Percentiles rank a stretch among this genome's conserved stretches.
These are phyloP conservation scores for Ricordea florida DNA, from an alignment of 92 coral and sea anemone genomes.

Conservation along the genomic window DNA sequence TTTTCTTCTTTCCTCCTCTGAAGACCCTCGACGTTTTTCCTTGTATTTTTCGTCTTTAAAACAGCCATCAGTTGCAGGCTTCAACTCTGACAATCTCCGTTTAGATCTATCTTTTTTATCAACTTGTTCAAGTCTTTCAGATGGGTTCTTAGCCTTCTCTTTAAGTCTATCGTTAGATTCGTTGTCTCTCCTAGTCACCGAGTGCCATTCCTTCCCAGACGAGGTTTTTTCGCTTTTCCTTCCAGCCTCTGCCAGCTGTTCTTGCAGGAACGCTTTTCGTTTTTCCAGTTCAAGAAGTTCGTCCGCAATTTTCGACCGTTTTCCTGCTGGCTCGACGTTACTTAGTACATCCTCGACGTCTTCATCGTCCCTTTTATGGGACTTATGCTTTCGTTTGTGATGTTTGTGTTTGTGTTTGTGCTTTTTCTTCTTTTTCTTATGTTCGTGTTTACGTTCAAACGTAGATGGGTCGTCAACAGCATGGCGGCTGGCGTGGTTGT, in stretches of 20 bases:
- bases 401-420: constrained; percentile 85
- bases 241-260: constrained; percentile 77
- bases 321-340: constrained; percentile 42
- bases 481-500: constrained; percentile 2
- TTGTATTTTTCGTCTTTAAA: background rate
- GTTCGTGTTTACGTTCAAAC: constrained; percentile 52
- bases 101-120: constrained; percentile 8
- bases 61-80: background rate
- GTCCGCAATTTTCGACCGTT: constrained; percentile 67
- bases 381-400: constrained; percentile 82
- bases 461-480: constrained; percentile 6
- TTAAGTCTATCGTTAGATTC: constrained; percentile 22
- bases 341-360: constrained; percentile 16
- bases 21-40: constrained; percentile 11
- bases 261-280: constrained; percentile 85
- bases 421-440: constrained; percentile 80
- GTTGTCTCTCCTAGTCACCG: constrained; percentile 17
- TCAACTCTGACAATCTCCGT: background rate
- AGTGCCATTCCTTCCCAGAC: constrained; percentile 8
- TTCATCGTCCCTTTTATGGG: constrained; percentile 60
- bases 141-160: too few relatives aligned
- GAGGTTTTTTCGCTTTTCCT: background rate
- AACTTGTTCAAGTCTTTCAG: constrained; percentile 16
- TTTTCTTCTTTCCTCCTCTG: constrained; percentile 30
- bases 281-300: constrained; percentile 88